These are phyloP conservation scores for Apotomis betuletana DNA, from an alignment of 2,888 invertebrate genomes.

Conservation along the genomic window DNA sequence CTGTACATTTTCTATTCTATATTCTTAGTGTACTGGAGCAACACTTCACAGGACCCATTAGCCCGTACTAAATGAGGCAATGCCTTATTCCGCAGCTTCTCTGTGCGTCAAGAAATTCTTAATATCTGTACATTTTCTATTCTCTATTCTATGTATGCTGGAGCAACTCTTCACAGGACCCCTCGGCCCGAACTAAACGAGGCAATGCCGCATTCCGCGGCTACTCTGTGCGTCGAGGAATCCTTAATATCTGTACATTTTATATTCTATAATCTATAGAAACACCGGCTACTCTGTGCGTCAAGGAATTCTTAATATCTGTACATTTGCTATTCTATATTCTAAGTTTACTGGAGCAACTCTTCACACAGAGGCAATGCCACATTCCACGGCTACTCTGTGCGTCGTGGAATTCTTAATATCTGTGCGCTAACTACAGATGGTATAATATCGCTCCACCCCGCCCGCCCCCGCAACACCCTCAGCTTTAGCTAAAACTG, in stretches of 20 bases:
- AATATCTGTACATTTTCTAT: slow-evolving; percentile 70
- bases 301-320: slow-evolving; percentile 53
- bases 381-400: slow-evolving; percentile 55
- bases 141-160: background rate
- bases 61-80: slow-evolving; percentile 8
- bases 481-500: slow-evolving; percentile 30
- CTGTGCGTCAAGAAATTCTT: slow-evolving; percentile 38
- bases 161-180: background rate
- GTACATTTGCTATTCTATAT: slow-evolving; percentile 61
- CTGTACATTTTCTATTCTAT: slow-evolving; percentile 61
- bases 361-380: slow-evolving; percentile 11
- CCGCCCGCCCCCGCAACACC: slow-evolving; percentile 23
- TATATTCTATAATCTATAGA: background rate
- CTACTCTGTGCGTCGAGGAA: slow-evolving; percentile 70
- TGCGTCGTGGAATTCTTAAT: slow-evolving; percentile 78
- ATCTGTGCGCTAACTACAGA: slow-evolving; percentile 82
- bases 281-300: slow-evolving; percentile 38
- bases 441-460: slow-evolving; percentile 74
- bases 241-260: slow-evolving; percentile 79
- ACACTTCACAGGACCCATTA: background rate
- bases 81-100: background rate
- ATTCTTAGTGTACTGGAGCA: background rate
- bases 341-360: background rate
- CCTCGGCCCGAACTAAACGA: slow-evolving; percentile 4
- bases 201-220: slow-evolving; percentile 33